Evolutionary conservation across 2,797 vertebrate species (phyloP), one percentile per base, ranked within the genome.

Genomic region (Parambassis ranga): DNA sequence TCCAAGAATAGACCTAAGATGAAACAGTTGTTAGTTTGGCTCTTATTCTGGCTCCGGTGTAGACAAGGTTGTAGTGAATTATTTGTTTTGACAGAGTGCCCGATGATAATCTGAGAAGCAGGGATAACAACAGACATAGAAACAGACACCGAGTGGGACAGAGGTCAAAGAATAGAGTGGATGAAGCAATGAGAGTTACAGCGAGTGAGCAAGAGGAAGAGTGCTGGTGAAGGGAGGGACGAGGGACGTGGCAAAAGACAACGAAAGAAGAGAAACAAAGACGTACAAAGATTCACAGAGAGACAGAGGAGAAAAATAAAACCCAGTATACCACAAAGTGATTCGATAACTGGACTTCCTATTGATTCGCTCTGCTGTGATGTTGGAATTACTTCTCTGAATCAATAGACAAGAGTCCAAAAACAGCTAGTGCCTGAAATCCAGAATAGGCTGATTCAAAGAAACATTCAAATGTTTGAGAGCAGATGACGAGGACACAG

Each of bases 311-410:
- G 20, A 37, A 28, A 68, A 60, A 59, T 38, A 68, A 50, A 72
- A 71, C 37, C 44, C 11, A 58, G 24, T 50, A 71, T 65, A 77
- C 60, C 37, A 46, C 59, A 16, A 69, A 36, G 57, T 68, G 51
- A 79, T 83, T 72, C 75, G 74, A 80, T 75, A 75, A 82, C 69
- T 79, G 1, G 24, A 72, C 66, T 68, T 58, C 38, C 6, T 23
- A 85, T 87, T 70, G 75, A 81, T 77, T 27, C 61, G 19, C 57
- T 72, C 55, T 79, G 50, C 59, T 55, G 50, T 57, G 65, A 77
- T 74, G 73, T 55, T 70, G 59, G 81, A 84, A 85, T 83, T 67
- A 81, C 74, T 71, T 82, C 64, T 69, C 8, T 14, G 30, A 74
- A 86, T 86, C 74, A 10, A 85, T 79, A 61, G 19, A 35, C 3